Evolutionary conservation across 1,140 invertebrate species (phyloP).

Genomic region (Lamellibrachia luymesi): DNA sequence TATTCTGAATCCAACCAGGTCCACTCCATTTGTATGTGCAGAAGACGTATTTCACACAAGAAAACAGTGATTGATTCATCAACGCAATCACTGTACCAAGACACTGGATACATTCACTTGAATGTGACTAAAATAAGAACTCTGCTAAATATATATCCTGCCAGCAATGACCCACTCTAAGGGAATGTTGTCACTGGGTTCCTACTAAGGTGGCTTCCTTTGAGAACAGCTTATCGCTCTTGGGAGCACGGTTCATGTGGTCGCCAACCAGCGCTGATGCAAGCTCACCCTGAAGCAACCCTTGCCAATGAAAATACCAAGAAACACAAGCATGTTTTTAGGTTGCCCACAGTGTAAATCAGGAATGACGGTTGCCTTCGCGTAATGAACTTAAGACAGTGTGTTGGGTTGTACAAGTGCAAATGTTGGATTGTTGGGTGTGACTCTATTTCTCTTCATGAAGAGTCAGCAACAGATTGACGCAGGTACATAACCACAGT

Average conservation of each 20-base stretch:
- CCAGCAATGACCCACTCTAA: background rate
- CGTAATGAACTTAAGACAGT: background rate
- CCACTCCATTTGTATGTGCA: background rate
- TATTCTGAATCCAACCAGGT: background rate
- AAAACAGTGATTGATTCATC: background rate
- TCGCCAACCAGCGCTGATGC: background rate
- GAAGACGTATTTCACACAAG: background rate
- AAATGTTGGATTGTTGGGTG: background rate
- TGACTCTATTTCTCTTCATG: background rate
- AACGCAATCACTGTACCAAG: background rate
- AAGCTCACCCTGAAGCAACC: background rate
- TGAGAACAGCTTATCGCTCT: background rate
- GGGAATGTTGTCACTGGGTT: background rate
- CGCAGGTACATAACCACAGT: background rate
- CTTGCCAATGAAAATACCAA: background rate
- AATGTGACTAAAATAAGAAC: constrained; percentile 1
- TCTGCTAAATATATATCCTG: background rate
- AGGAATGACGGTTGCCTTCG: background rate
- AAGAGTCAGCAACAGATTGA: background rate
- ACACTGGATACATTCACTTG: background rate
- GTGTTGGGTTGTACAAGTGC: background rate
- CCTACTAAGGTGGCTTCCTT: background rate
- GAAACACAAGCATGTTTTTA: background rate
- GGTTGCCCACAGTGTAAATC: background rate
- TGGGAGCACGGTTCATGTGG: background rate